Percentiles rank a stretch among this genome's conserved stretches.
phyloP scores from a whole-genome alignment of 1,140 invertebrate species.

The Alviniconcha marisindica region DNA sequence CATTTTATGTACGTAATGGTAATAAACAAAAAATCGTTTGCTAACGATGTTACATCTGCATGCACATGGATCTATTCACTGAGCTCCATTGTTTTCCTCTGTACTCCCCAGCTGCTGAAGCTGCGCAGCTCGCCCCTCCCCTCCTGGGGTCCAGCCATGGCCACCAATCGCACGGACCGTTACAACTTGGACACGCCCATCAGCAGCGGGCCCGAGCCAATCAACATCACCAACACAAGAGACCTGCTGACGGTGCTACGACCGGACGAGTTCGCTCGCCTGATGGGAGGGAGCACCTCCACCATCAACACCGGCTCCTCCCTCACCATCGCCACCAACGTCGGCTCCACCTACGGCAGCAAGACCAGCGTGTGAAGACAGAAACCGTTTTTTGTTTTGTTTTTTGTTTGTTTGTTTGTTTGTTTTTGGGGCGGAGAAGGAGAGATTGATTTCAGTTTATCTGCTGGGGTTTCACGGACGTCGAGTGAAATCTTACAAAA shows the following conservation, averaged over 20 bases:
- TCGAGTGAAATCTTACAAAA: too few relatives aligned
- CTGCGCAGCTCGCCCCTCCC: conserved; percentile 51
- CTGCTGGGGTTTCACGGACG: too few relatives aligned
- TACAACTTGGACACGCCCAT: conserved; percentile 46
- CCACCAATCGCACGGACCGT: conserved; percentile 45
- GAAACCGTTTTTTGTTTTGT: too few relatives aligned
- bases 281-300: conserved; percentile 39
- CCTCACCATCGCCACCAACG: conserved; percentile 36
- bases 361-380: conserved; percentile 38
- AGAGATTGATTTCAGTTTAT: too few relatives aligned
- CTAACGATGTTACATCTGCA: too few relatives aligned
- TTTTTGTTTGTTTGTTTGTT: too few relatives aligned
- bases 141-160: conserved; percentile 53
- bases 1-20: too few relatives aligned
- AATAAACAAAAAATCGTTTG: too few relatives aligned
- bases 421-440: too few relatives aligned
- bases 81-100: too few relatives aligned
- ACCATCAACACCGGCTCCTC: conserved; percentile 45
- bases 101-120: conserved; percentile 46
- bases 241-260: neutral
- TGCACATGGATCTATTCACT: too few relatives aligned
- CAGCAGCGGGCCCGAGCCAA: conserved; percentile 12
- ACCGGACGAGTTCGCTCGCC: conserved; percentile 34
- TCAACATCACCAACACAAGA: neutral
- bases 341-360: conserved; percentile 40